Evolutionary conservation across 2,888 invertebrate species (phyloP).

Genomic region (Thereva nobilitata): DNA sequence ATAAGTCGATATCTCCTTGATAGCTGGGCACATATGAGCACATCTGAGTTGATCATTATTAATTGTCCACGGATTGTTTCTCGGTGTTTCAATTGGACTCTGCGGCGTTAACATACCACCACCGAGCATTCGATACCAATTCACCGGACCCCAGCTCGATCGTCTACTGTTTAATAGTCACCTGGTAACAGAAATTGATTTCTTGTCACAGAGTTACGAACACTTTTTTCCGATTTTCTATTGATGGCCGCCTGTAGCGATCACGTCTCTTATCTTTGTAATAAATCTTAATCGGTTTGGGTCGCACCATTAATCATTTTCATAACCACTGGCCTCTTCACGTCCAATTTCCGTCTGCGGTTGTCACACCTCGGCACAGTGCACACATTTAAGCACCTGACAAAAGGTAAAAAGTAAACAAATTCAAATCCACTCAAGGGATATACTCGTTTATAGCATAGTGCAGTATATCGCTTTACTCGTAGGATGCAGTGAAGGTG

Average conservation of each 20-base stretch:
- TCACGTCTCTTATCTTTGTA: constrained; percentile 41
- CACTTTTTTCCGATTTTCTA: constrained; percentile 12
- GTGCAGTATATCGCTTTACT: neutral
- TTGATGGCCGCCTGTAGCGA: constrained; percentile 40
- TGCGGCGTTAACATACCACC: too few relatives aligned
- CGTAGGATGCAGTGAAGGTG: constrained; percentile 32
- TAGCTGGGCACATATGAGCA: too few relatives aligned
- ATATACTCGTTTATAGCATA: neutral
- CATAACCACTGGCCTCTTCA: constrained; percentile 22
- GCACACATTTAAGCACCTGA: constrained; percentile 28
- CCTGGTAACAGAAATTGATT: constrained; percentile 25
- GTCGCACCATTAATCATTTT: constrained; percentile 41
- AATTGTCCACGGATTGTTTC: too few relatives aligned
- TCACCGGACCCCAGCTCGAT: neutral
- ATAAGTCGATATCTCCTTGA: too few relatives aligned
- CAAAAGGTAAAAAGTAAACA: constrained; percentile 28
- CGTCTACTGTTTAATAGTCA: constrained; percentile 11
- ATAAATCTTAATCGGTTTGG: constrained; percentile 43
- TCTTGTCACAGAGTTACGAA: constrained; percentile 28
- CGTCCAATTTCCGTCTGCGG: constrained; percentile 13
- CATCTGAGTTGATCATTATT: too few relatives aligned
- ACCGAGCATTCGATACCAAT: neutral
- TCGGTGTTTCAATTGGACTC: too few relatives aligned
- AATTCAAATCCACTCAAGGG: constrained; percentile 26
- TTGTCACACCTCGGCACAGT: constrained; percentile 28